A percentile compares a stretch with the other conserved stretches of the same genome.
These are phyloP conservation scores for Ramphastos sulfuratus DNA, from an alignment of 2,113 vertebrate species.

Conservation along the genomic window DNA sequence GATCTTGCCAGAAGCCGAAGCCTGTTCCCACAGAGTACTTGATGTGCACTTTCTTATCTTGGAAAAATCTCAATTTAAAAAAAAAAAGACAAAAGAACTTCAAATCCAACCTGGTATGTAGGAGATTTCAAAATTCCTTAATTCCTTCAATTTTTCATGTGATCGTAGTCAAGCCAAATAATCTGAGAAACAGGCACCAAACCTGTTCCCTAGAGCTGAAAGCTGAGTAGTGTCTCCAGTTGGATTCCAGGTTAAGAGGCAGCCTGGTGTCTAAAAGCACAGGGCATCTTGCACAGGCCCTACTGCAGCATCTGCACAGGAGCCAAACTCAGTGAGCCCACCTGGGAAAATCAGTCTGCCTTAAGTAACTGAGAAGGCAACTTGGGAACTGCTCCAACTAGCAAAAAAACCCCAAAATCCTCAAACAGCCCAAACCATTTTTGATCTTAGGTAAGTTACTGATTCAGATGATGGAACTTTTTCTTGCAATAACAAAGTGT, in stretches of 20 bases:
- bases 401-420: not conserved
- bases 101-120: not conserved
- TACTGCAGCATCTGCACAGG: not conserved
- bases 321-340: not conserved
- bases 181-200: not conserved
- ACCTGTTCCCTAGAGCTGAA: not conserved
- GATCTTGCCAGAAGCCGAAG: not conserved
- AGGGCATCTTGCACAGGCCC: not conserved
- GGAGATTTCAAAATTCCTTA: not conserved
- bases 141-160: not conserved
- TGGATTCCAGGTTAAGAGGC: not conserved
- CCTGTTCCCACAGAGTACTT: not conserved
- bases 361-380: not conserved
- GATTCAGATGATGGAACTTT: not conserved
- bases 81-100: not conserved
- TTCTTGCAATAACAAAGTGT: not conserved
- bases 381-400: not conserved
- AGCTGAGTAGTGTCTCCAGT: not conserved
- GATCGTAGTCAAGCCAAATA: not conserved
- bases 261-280: not conserved
- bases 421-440: not conserved
- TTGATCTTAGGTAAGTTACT: not conserved
- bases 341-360: not conserved
- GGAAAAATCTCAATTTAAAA: slow-evolving; percentile 33
- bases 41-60: slow-evolving; percentile 42